Evolutionary conservation across 2,888 invertebrate genomes (phyloP).

Genomic region (Tinea trinotella): DNA sequence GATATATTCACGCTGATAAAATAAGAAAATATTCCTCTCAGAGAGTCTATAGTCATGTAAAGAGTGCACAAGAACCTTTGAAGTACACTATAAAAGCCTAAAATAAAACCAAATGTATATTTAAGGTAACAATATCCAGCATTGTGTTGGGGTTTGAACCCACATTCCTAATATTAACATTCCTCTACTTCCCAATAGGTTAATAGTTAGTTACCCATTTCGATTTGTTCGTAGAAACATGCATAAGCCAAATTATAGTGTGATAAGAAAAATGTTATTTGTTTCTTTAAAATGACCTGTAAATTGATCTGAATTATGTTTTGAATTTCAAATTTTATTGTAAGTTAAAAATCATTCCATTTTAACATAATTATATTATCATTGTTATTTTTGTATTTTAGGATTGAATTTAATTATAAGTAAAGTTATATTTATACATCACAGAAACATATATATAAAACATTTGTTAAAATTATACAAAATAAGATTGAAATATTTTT

Average conservation of each 20-base stretch:
- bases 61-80: conserved; percentile 41
- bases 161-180: conserved; percentile 7
- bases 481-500: conserved; percentile 24
- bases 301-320: conserved; percentile 50
- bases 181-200: conserved; percentile 12
- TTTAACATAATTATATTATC: conserved; percentile 21
- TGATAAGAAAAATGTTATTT: conserved; percentile 39
- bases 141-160: not conserved
- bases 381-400: conserved; percentile 18
- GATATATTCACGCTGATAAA: conserved; percentile 51
- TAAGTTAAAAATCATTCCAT: conserved; percentile 50
- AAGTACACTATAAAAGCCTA: conserved; percentile 54
- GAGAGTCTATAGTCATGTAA: conserved; percentile 28
- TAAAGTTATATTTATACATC: conserved; percentile 9
- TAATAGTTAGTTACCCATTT: conserved; percentile 31
- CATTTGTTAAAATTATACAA: conserved; percentile 18
- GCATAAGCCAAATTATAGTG: conserved; percentile 62
- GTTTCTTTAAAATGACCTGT: conserved; percentile 21
- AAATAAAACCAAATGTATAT: conserved; percentile 36
- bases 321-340: conserved; percentile 26
- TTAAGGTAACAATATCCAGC: not conserved
- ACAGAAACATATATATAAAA: not conserved
- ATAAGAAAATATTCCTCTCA: conserved; percentile 52
- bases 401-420: conserved; percentile 17
- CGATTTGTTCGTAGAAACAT: conserved; percentile 31